Evolutionary conservation across 2,888 invertebrate genomes (phyloP), one percentile per base, ranked within the genome.

Genomic region (Aphodius granarius): DNA sequence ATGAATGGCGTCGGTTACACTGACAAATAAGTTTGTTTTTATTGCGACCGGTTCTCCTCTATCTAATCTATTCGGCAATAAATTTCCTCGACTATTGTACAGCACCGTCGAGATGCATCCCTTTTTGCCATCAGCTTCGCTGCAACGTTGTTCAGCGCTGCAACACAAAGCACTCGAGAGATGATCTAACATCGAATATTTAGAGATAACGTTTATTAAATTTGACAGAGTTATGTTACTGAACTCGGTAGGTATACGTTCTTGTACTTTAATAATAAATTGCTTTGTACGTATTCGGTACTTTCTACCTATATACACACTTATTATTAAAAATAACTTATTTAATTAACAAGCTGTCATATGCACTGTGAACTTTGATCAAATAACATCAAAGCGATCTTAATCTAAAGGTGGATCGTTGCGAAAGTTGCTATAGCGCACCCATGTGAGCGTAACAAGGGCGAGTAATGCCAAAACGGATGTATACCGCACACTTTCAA

Each of bases 21-120:
- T 66, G 73, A 66, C 73, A 66, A 73, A 73, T 73, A 73, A 73
- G 73, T 73, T 73, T 73, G 73, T 73, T 73, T 73, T 73, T 73
- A 73, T 73, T 66, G 66, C 73, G 65, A 63, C n/a, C 72, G 72
- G n/a, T 62, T 21, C 73, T 23, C 18, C 66, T 66, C 43, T 73
- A 73, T 73, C 73, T 73, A 73, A 73, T 73, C 73, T 73, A 73
- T 43, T 66, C 66, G 16, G 23, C 66, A 19, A 66, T 73, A 73
- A 73, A 73, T 73, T 66, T 21, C 62, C n/a, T 43, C 72, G 64
- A 63, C 72, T 62, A 72, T 72, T 72, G 72, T 72, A 72, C 64
- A 68, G 21, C 68, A 16, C n/a, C 18, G 68, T 21, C 22, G 68
- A 68, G 68, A 68, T 68, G 68, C 68, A 68, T 20, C 18, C 63